Conservation (phyloP, 2,113 vertebrate species). For the Vulpes vulpes region DNA sequence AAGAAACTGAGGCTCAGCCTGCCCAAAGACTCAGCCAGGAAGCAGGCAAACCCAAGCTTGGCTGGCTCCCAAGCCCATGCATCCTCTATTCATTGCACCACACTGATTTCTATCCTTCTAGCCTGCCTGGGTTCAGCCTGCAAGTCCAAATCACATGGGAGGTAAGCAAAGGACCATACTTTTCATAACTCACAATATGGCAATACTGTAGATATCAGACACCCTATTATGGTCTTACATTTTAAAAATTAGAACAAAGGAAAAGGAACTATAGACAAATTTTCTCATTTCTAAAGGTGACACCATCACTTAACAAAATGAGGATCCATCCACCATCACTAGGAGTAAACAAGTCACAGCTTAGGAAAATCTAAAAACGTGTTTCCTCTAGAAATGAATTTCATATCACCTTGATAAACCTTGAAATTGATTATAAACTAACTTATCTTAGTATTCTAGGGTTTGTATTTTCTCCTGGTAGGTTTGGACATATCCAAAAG, state of each 20-base stretch:
- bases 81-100: background rate
- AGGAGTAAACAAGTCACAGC: background rate
- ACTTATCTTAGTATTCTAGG: background rate
- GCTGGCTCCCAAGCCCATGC: background rate
- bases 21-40: background rate
- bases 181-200: constrained; percentile 49
- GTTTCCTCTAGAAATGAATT: constrained; percentile 60
- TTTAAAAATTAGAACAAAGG: constrained; percentile 42
- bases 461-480: constrained; percentile 50
- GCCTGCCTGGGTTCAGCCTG: background rate
- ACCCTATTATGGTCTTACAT: background rate
- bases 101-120: background rate
- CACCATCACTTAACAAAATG: background rate
- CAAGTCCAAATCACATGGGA: background rate
- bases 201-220: background rate
- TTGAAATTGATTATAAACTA: constrained; percentile 31
- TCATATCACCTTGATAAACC: background rate
- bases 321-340: background rate
- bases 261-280: background rate
- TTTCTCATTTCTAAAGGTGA: constrained; percentile 25
- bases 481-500: constrained; percentile 9
- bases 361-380: background rate
- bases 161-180: background rate
- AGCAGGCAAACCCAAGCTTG: background rate
- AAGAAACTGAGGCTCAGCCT: constrained; percentile 53